These are phyloP conservation scores for Nematolebias whitei DNA, from an alignment of 2,113 vertebrate genomes.

Conservation along the genomic window DNA sequence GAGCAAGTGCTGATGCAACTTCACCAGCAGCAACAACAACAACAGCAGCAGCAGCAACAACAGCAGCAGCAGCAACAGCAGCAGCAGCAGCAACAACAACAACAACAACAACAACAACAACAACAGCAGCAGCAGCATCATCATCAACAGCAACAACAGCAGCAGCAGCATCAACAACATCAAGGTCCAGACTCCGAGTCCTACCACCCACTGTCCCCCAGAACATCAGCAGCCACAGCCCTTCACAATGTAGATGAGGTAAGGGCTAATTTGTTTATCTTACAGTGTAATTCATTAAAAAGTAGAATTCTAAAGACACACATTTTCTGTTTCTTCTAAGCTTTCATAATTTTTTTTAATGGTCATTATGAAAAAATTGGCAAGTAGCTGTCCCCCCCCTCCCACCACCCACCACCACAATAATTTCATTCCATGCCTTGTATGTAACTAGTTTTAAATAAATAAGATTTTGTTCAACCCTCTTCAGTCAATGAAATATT, in stretches of 20 bases:
- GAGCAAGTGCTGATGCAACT: slow-evolving; percentile 94
- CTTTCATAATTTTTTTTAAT: too few relatives aligned
- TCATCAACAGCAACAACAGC: slow-evolving; percentile 50
- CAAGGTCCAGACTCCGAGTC: slow-evolving; percentile 86
- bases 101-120: slow-evolving; percentile 67
- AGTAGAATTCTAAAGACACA: too few relatives aligned
- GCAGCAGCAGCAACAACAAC: slow-evolving; percentile 58
- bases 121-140: slow-evolving; percentile 66
- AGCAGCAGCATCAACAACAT: slow-evolving; percentile 71
- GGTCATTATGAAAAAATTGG: too few relatives aligned
- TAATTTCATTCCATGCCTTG: too few relatives aligned
- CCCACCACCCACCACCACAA: too few relatives aligned
- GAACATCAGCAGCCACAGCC: slow-evolving; percentile 89
- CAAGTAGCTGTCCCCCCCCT: too few relatives aligned
- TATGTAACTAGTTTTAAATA: too few relatives aligned
- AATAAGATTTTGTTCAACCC: too few relatives aligned
- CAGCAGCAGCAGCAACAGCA: slow-evolving; percentile 65
- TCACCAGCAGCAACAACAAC: slow-evolving; percentile 86
- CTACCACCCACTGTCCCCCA: slow-evolving; percentile 89
- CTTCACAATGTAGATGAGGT: slow-evolving; percentile 98
- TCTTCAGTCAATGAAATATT: too few relatives aligned
- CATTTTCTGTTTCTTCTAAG: too few relatives aligned
- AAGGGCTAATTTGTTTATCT: neutral
- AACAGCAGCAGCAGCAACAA: slow-evolving; percentile 74
- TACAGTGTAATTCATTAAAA: neutral